Evolutionary conservation across 2,113 vertebrate species (phyloP).

Genomic region (Nyctereutes procyonoides): DNA sequence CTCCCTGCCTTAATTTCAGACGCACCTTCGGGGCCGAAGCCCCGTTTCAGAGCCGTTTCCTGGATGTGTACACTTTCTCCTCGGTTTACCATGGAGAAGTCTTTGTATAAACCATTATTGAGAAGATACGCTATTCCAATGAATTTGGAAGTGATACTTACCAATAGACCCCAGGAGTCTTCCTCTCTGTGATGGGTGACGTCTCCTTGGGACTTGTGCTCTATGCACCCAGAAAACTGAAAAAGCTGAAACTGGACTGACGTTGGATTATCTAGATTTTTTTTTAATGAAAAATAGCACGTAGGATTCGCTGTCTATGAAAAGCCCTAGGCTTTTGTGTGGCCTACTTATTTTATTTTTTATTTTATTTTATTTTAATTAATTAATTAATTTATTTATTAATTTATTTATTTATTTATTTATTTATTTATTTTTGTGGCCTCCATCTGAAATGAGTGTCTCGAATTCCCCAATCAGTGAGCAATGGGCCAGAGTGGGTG

Average conservation of each 20-base stretch:
- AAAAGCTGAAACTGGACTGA: not conserved
- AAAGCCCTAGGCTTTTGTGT: slow-evolving; percentile 5
- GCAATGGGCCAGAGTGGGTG: not conserved
- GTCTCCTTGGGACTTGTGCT: not conserved
- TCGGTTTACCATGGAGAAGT: not conserved
- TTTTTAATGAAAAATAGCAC: slow-evolving; percentile 11
- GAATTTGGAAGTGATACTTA: slow-evolving; percentile 9
- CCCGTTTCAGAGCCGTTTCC: slow-evolving; percentile 14
- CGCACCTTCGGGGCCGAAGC: not conserved
- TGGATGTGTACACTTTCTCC: not conserved
- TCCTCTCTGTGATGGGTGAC: not conserved
- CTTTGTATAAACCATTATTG: not conserved
- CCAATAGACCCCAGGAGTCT: not conserved
- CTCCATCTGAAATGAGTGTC: not conserved
- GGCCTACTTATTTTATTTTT: too few species aligned
- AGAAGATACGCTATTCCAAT: slow-evolving; percentile 36
- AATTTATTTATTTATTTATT: too few species aligned
- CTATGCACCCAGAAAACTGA: not conserved
- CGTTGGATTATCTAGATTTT: not conserved
- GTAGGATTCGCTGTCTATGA: not conserved
- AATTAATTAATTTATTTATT: too few species aligned
- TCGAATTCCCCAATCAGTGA: not conserved
- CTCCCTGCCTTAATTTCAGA: not conserved
- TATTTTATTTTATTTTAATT: too few species aligned
- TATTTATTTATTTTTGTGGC: too few species aligned